Base-by-base conservation (phyloP, 2,888 invertebrate species). In the Penaeus monodon region DNA sequence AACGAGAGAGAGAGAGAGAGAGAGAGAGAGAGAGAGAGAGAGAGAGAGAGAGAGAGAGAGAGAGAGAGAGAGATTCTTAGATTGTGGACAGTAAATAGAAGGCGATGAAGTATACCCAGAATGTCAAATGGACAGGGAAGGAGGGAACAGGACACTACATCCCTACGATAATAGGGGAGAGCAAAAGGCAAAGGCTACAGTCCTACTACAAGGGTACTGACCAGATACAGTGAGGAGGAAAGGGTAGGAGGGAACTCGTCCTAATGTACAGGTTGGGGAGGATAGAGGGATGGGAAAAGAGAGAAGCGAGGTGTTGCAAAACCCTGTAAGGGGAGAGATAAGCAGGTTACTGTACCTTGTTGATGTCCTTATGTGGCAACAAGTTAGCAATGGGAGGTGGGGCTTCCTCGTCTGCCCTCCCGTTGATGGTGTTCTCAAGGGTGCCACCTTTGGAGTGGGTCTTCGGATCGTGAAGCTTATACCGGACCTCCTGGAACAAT, bases 381-480 rank as follows among this genome's bases (percentile, higher is more conserved):
- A 85, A 73, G 70, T 84, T 81, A 64, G 85, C 84, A 14, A 88
- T 74, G 49, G 85, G 85, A 24, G 90, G 90, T 12, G 88, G 90
- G 10, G 90, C 90, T 81, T 90, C 90, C 78, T 90, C 90, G 63
- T 90, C 90, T 38, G 86, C 89, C 20, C 90, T 81, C 49, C 97
- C 97, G 92, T 97, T 97, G 90, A 97, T 96, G 88, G 97, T 97
- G 92, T 97, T 97, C 93, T 97, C 97, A 91, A 97, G 94, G 44
- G 97, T 97, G 78, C 97, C 97, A 86, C 97, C 97, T 94, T 97
- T 97, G 92, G 97, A 96, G 94, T 97, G 97, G 92, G 96, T 96
- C 94, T 97, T 97, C 81, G 97, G 97, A 94, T 97, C 97, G 94
- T 97, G 97, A 91, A 97, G 97, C 94, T 97, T 97, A 94, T 96